Evolutionary conservation across 2,113 vertebrate genomes (phyloP).

Genomic region (Pitta sordida): DNA sequence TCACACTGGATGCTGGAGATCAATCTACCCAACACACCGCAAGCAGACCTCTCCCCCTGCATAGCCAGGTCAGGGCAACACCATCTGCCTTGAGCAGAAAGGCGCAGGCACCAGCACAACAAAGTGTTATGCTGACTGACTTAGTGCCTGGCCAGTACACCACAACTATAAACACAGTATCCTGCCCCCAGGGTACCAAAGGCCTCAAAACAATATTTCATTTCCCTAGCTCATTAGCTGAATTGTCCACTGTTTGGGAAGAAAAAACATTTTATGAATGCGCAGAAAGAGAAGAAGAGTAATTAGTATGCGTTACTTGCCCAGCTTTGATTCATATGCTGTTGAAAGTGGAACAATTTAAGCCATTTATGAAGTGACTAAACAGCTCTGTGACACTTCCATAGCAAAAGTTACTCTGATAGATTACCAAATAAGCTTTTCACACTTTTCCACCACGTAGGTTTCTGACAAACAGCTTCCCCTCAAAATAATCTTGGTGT

Average conservation of each 20-base stretch:
- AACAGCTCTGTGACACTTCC: not conserved
- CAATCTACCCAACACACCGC: not conserved
- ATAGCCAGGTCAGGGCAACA: not conserved
- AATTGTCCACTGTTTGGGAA: not conserved
- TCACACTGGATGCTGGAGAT: not conserved
- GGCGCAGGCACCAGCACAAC: not conserved
- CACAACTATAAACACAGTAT: not conserved
- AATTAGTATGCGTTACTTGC: conserved; percentile 39
- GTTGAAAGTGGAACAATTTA: conserved; percentile 8
- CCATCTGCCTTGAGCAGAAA: not conserved
- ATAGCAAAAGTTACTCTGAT: not conserved
- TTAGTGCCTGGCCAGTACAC: not conserved
- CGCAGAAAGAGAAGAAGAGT: not conserved
- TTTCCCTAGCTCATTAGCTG: not conserved
- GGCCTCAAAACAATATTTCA: not conserved
- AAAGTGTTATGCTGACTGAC: accelerated
- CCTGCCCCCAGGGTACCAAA: not conserved
- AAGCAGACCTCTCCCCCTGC: not conserved
- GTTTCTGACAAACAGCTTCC: not conserved
- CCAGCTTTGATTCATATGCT: not conserved
- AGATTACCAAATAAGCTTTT: not conserved
- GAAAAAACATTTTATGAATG: not conserved
- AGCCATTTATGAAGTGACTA: conserved; percentile 16
- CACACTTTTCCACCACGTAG: not conserved
- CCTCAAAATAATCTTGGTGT: not conserved